Evolutionary conservation across 2,888 invertebrate genomes (phyloP), one percentile per base, ranked within the genome.

Genomic region (Thyatira batis): DNA sequence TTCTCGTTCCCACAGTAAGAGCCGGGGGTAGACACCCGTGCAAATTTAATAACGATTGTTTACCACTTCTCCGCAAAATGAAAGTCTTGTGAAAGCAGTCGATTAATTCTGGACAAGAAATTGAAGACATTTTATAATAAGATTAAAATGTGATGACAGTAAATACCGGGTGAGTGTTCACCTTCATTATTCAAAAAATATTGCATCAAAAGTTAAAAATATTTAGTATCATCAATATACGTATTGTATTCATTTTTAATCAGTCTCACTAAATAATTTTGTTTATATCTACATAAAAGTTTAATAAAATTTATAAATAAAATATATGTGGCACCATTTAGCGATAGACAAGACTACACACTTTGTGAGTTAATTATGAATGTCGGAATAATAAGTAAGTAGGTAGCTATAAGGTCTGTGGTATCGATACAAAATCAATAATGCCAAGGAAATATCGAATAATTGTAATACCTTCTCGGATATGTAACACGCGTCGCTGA

Each of bases 11-110:
- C 76, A 68, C 78, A 76, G 73, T 74, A 72, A 80, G 74, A 69
- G 76, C 80, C 72, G 78, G 73, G 75, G 76, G 80, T 81, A 84
- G 84, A 85, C 84, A 85, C 78, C 85, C 86, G 86, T 86, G 85
- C 80, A 87, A 90, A 89, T 90, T 89, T 88, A 90, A 90, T 89
- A 90, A 90, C 85, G 85, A 90, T 89, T 90, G 88, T 89, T 89
- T 89, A 87, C 89, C 80, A 86, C 84, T 83, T 81, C 72, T 60
- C 82, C 78, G 74, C 81, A 81, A 82, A 88, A 87, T 84, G 80
- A 84, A 87, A 84, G 72, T 75, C 75, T 84, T 71, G 81, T 71
- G 77, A 80, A 84, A 80, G 76, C 78, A 76, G 72, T 73, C 82
- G 81, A 84, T 84, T 84, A 83, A 76, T 76, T 64, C 69, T 67